These are phyloP conservation scores for Cyphomyrus discorhynchus DNA, from an alignment of 2,113 vertebrate species.

Conservation along the genomic window DNA sequence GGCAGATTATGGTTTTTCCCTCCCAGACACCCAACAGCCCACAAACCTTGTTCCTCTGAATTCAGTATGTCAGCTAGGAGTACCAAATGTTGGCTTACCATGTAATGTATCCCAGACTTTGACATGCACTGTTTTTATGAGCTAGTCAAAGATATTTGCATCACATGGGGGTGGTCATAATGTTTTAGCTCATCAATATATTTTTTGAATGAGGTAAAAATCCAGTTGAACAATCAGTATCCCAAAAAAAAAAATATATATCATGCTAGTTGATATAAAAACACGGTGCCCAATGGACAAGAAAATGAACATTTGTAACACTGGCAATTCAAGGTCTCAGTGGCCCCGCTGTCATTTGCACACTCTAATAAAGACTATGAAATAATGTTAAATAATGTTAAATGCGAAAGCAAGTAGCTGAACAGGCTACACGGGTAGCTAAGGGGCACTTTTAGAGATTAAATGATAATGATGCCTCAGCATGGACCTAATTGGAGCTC, in stretches of 20 bases:
- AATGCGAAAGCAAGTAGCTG: conserved; percentile 10
- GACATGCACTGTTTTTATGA: neutral
- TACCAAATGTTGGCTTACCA: neutral
- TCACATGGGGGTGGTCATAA: neutral
- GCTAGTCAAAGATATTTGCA: neutral
- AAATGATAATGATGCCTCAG: conserved; percentile 34
- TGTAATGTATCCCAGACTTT: neutral
- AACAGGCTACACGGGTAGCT: conserved; percentile 9
- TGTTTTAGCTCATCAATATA: neutral
- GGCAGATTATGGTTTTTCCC: neutral
- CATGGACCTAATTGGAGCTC: conserved; percentile 17
- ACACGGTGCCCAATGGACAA: neutral
- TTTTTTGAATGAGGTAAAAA: neutral
- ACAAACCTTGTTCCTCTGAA: neutral
- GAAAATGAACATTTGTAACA: neutral
- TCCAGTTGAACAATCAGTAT: neutral
- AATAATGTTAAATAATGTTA: conserved; percentile 16
- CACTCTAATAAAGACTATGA: neutral
- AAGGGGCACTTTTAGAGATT: conserved; percentile 30
- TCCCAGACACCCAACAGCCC: neutral
- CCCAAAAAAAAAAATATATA: neutral
- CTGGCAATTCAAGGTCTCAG: neutral
- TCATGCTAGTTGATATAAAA: neutral
- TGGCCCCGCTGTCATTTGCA: neutral
- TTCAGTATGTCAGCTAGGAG: neutral